Evolutionary conservation across 2,113 vertebrate genomes (phyloP).

Genomic region (Halcyon malimbica): DNA sequence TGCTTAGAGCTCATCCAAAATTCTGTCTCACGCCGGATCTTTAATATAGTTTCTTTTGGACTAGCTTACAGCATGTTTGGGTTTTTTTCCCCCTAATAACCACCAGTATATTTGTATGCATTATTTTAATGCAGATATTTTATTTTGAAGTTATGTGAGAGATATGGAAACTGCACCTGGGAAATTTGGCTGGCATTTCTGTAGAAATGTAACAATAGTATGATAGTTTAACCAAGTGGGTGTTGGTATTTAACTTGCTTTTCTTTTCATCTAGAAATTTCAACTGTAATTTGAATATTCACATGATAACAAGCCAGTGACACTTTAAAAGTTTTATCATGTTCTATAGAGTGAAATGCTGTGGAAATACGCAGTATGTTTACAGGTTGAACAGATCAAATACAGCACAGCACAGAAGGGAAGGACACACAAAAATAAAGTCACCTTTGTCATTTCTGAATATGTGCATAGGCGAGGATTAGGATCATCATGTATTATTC

Average conservation of each 20-base stretch:
- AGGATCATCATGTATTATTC: constrained; percentile 55
- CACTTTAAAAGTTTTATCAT: not conserved
- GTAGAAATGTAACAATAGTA: not conserved
- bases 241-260: constrained; percentile 17
- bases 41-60: constrained; percentile 75
- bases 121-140: constrained; percentile 40
- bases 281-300: not conserved
- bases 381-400: not conserved
- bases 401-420: not conserved
- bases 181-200: constrained; percentile 41
- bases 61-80: not conserved
- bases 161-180: constrained; percentile 31
- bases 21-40: constrained; percentile 60
- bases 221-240: constrained; percentile 46
- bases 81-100: not conserved
- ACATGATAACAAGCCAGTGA: not conserved
- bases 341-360: not conserved
- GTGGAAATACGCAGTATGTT: not conserved
- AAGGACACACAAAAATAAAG: not conserved
- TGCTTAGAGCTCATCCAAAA: constrained; percentile 61
- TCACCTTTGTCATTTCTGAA: not conserved
- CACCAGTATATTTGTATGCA: constrained; percentile 11
- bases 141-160: constrained; percentile 27
- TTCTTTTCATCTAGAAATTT: not conserved
- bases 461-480: not conserved